Evolutionary conservation across 2,888 invertebrate genomes (phyloP).

Genomic region (Euzetes globulus): DNA sequence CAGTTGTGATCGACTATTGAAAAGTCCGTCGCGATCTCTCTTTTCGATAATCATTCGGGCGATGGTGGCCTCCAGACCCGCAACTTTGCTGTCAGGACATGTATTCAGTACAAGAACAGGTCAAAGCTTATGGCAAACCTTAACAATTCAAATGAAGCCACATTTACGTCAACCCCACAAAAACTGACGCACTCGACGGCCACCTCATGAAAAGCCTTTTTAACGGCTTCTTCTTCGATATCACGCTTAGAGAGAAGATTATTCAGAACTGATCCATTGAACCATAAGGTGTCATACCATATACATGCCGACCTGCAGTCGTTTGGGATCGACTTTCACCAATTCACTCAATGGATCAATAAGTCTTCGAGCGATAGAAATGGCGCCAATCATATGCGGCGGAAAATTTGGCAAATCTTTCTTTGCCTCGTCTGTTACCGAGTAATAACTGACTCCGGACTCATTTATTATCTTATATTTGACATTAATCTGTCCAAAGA

Average conservation of each 20-base stretch:
- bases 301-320: slow-evolving; percentile 91
- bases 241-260: slow-evolving; percentile 73
- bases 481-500: slow-evolving; percentile 55
- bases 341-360: slow-evolving; percentile 85
- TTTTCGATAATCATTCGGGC: slow-evolving; percentile 71
- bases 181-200: slow-evolving; percentile 86
- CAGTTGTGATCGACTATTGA: slow-evolving; percentile 65
- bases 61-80: slow-evolving; percentile 67
- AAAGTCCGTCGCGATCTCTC: slow-evolving; percentile 63
- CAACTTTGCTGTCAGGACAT: slow-evolving; percentile 66
- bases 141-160: slow-evolving; percentile 70
- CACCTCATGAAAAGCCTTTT: slow-evolving; percentile 63
- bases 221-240: slow-evolving; percentile 65
- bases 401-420: slow-evolving; percentile 75
- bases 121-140: slow-evolving; percentile 54
- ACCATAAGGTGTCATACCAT: slow-evolving; percentile 45
- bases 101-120: no score
- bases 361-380: slow-evolving; percentile 69
- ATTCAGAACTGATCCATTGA: not conserved
- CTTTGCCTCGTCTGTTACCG: slow-evolving; percentile 72
- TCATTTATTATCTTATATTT: slow-evolving; percentile 54
- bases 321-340: slow-evolving; percentile 81
- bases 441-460: slow-evolving; percentile 85
- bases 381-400: slow-evolving; percentile 49
- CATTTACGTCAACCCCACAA: slow-evolving; percentile 85